Evolutionary conservation across 1,140 invertebrate species (phyloP).

Genomic region (Leptinotarsa texana): DNA sequence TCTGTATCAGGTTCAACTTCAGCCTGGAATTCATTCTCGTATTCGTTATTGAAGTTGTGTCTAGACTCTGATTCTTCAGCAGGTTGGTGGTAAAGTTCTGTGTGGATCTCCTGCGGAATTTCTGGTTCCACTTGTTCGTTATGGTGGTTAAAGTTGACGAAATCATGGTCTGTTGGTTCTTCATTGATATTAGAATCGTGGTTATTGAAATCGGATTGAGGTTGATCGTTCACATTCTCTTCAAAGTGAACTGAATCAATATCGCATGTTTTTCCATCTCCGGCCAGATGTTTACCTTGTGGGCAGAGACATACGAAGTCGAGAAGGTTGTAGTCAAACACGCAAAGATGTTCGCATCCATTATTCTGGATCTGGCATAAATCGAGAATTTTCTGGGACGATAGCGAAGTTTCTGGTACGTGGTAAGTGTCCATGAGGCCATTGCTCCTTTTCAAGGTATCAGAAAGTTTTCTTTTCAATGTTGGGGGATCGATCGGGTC

Average conservation of each 20-base stretch:
- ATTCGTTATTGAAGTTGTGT: constrained; percentile 26
- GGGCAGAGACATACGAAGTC: constrained; percentile 75
- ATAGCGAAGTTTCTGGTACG: constrained; percentile 58
- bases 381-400: constrained; percentile 64
- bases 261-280: constrained; percentile 58
- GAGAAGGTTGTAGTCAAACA: constrained; percentile 67
- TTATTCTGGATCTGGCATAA: constrained; percentile 76
- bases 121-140: constrained; percentile 37
- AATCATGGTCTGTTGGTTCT: constrained; percentile 3
- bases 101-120: background rate
- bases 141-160: background rate
- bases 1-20: constrained; percentile 3
- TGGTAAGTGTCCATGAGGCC: constrained; percentile 62
- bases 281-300: constrained; percentile 57
- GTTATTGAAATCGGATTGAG: background rate
- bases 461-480: constrained; percentile 58
- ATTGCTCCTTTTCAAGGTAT: constrained; percentile 57
- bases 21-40: constrained; percentile 5
- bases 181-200: constrained; percentile 4
- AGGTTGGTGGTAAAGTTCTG: background rate
- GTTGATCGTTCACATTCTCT: background rate
- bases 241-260: constrained; percentile 24
- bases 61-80: constrained; percentile 30
- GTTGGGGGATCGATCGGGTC: constrained; percentile 60
- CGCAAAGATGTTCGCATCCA: constrained; percentile 75